Conservation (phyloP, 2,888 invertebrate species). For the Sphaerophoria taeniata region DNA sequence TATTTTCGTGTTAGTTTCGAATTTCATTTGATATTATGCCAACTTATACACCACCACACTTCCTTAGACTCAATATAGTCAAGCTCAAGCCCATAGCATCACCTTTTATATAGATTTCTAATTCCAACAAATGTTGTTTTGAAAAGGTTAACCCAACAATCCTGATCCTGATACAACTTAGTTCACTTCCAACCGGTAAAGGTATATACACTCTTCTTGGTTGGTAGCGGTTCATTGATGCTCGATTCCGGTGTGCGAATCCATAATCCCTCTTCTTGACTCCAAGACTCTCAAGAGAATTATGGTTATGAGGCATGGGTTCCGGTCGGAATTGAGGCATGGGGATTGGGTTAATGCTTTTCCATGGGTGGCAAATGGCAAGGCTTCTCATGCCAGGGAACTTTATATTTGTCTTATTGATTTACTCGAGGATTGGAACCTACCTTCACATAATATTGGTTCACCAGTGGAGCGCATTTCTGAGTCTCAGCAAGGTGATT, state of each 20-base stretch:
- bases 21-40: constrained; percentile 8
- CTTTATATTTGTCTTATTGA: constrained; percentile 66
- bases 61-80: too few relatives aligned
- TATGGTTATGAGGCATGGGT: constrained; percentile 67
- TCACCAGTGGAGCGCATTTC: constrained; percentile 47
- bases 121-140: constrained; percentile 67
- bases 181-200: constrained; percentile 14
- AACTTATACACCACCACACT: constrained; percentile 2
- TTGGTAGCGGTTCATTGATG: constrained; percentile 36
- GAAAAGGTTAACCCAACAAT: constrained; percentile 64
- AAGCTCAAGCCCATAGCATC: constrained; percentile 2
- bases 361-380: background rate
- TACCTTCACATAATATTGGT: constrained; percentile 35
- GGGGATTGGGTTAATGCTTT: constrained; percentile 5
- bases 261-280: constrained; percentile 67
- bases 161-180: constrained; percentile 38
- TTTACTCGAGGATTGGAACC: constrained; percentile 29
- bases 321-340: background rate
- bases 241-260: constrained; percentile 54
- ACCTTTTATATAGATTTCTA: constrained; percentile 62
- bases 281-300: constrained; percentile 64
- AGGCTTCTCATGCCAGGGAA: background rate
- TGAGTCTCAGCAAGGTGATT: constrained; percentile 3
- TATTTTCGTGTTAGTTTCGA: constrained; percentile 45
- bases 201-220: constrained; percentile 17